Conservation (phyloP, 2,888 invertebrate genomes). For the Quadroppia sp. region DNA sequence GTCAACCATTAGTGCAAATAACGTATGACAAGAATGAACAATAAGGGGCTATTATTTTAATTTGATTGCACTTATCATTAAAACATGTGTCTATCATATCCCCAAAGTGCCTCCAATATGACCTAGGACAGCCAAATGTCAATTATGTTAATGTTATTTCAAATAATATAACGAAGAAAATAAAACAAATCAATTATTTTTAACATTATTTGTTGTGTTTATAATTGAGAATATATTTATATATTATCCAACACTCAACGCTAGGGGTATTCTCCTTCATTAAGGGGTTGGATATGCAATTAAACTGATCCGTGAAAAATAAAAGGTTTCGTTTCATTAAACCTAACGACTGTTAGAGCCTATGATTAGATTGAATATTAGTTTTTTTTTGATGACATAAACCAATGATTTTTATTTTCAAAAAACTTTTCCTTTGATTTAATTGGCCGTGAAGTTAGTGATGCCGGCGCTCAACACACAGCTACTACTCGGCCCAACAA, state of each 20-base stretch:
- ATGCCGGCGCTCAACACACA: not conserved
- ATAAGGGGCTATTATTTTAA: too few species aligned
- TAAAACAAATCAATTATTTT: too few species aligned
- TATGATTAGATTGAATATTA: not conserved
- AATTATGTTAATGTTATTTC: too few species aligned
- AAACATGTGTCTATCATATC: too few species aligned
- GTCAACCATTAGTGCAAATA: too few species aligned
- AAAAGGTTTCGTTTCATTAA: not conserved
- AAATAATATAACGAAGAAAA: too few species aligned
- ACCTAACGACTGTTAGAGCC: not conserved
- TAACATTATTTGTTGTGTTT: too few species aligned
- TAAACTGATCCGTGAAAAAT: constrained; percentile 9
- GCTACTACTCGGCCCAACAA: not conserved
- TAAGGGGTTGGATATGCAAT: not conserved
- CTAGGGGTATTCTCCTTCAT: not conserved
- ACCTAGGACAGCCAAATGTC: too few species aligned
- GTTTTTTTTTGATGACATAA: not conserved
- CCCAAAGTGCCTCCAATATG: too few species aligned
- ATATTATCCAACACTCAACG: not conserved
- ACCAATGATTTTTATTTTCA: not conserved
- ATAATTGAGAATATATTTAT: too few species aligned
- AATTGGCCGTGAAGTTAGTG: not conserved
- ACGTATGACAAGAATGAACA: too few species aligned
- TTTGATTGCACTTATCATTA: too few species aligned
- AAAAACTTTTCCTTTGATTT: not conserved